Percentiles rank a stretch among this genome's conserved stretches.
Conservation (phyloP, 2,888 invertebrate genomes). For the Heteropelma amictum region DNA sequence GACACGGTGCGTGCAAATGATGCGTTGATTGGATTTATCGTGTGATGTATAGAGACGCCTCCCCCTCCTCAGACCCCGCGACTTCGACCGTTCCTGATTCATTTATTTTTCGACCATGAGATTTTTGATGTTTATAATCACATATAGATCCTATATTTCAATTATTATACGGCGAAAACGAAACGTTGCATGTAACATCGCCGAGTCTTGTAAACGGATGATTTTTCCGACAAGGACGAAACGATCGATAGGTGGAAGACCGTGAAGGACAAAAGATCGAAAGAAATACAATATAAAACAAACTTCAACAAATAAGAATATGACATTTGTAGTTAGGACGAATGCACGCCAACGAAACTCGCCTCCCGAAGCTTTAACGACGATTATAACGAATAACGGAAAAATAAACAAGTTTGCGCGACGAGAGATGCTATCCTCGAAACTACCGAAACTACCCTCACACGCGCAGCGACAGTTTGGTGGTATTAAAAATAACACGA, state of each 20-base stretch:
- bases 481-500: too few relatives aligned
- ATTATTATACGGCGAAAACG: neutral
- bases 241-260: neutral
- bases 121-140: conserved; percentile 35
- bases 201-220: neutral
- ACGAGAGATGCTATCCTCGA: too few relatives aligned
- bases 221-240: neutral
- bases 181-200: too few relatives aligned
- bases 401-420: conserved; percentile 12
- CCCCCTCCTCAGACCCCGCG: neutral
- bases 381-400: neutral
- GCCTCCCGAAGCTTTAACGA: conserved; percentile 39
- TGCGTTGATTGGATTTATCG: conserved; percentile 33
- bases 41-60: conserved; percentile 44
- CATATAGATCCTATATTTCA: conserved; percentile 24
- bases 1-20: conserved; percentile 36
- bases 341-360: conserved; percentile 43
- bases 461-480: neutral
- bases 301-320: conserved; percentile 4
- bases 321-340: conserved; percentile 26
- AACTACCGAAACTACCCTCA: conserved; percentile 25
- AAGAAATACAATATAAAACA: neutral
- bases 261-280: neutral
- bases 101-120: conserved; percentile 42
- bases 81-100: conserved; percentile 30